phyloP scores from a whole-genome alignment of 2,797 vertebrate species.

The Benthosema pterotum region DNA sequence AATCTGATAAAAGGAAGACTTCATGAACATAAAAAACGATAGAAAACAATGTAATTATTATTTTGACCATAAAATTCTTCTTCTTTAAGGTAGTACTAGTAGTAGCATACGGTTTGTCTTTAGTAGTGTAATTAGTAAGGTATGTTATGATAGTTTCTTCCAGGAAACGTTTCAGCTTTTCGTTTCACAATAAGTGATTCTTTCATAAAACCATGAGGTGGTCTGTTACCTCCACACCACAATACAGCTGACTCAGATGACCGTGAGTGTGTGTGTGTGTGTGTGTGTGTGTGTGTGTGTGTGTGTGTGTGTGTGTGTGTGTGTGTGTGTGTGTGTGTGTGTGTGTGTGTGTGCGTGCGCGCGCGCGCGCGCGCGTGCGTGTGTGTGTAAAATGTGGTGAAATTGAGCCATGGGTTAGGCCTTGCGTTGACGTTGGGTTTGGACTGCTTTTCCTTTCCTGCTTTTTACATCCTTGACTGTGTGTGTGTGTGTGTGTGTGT shows the following conservation, averaged over 20 bases:
- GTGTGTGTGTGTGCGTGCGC: conserved; percentile 10
- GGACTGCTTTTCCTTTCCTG: conserved; percentile 63
- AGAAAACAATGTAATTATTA: no score
- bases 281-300: conserved; percentile 14
- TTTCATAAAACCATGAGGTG: conserved; percentile 52
- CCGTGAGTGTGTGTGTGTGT: conserved; percentile 19
- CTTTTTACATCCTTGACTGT: conserved; percentile 28
- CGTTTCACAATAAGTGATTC: conserved; percentile 36
- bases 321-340: conserved; percentile 8
- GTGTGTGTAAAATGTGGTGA: conserved; percentile 3
- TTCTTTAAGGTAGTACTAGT: no score
- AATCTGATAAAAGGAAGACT: no score
- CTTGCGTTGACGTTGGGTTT: conserved; percentile 45
- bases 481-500: conserved; percentile 6
- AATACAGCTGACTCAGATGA: conserved; percentile 22
- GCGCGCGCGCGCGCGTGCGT: conserved; percentile 3
- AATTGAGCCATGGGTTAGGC: conserved; percentile 46
- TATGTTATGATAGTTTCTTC: conserved; percentile 3
- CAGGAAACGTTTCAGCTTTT: conserved; percentile 34
- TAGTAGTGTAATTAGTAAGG: no score
- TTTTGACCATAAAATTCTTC: no score
- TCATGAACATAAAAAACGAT: no score
- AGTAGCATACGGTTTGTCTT: not conserved
- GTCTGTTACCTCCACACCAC: conserved; percentile 40
- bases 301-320: conserved; percentile 13